These are phyloP conservation scores for Chelon auratus DNA, from an alignment of 2,797 vertebrate genomes.

Conservation along the genomic window DNA sequence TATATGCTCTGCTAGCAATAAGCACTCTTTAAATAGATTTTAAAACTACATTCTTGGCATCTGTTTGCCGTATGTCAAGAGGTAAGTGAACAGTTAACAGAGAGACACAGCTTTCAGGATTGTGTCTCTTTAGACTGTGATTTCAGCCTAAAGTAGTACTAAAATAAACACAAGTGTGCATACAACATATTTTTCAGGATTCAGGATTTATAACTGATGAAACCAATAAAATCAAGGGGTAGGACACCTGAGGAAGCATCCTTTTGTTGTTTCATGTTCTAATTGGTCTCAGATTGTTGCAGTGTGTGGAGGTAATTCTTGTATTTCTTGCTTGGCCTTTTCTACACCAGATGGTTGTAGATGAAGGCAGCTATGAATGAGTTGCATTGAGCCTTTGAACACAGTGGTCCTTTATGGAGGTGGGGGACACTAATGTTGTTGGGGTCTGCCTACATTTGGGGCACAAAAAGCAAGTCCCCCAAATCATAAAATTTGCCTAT, in stretches of 20 bases:
- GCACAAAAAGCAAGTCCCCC: background rate
- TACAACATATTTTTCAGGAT: background rate
- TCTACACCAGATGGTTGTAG: background rate
- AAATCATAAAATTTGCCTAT: background rate
- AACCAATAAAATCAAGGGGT: background rate
- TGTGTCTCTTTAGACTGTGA: no score
- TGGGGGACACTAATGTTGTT: background rate
- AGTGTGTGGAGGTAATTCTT: background rate
- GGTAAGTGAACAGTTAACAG: no score
- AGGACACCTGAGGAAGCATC: background rate
- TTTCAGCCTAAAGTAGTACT: no score
- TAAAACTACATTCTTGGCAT: no score
- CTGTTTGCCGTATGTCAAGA: no score
- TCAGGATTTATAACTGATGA: no score
- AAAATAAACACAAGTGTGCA: background rate
- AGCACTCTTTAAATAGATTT: no score
- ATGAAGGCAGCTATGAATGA: conserved; percentile 1
- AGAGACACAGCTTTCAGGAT: no score
- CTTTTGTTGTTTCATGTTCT: background rate
- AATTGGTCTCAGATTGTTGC: background rate
- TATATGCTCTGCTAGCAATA: no score
- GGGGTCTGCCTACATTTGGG: background rate
- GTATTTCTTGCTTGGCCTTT: background rate
- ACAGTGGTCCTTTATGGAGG: background rate
- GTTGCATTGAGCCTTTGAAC: background rate